Evolutionary conservation across 2,888 invertebrate genomes (phyloP).

Genomic region (Xestia rhomboidea): DNA sequence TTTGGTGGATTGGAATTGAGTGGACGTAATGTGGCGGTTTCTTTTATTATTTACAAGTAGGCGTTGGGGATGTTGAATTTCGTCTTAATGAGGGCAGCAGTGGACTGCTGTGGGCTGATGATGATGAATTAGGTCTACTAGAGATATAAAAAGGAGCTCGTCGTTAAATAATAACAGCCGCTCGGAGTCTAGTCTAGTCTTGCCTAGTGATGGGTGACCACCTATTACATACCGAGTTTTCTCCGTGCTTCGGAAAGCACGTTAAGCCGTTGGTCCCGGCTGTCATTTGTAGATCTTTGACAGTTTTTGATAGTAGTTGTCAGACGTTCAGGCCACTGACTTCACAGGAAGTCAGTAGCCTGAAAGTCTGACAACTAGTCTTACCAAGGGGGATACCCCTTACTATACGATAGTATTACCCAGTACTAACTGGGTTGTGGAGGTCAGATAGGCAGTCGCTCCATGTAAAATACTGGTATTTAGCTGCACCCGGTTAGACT

Average conservation of each 20-base stretch:
- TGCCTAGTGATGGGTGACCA: not conserved
- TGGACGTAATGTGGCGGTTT: constrained; percentile 18
- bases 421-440: too few relatives aligned
- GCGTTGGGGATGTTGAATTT: not conserved
- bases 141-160: not conserved
- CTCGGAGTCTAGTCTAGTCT: not conserved
- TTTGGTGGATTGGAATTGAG: constrained; percentile 36
- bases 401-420: too few relatives aligned
- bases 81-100: not conserved
- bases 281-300: not conserved
- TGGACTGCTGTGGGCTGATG: not conserved
- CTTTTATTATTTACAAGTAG: constrained; percentile 24
- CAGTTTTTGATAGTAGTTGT: too few relatives aligned
- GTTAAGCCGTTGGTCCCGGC: not conserved
- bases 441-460: too few relatives aligned
- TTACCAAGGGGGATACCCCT: too few relatives aligned
- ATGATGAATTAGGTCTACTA: not conserved
- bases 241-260: not conserved
- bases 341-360: too few relatives aligned
- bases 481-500: too few relatives aligned
- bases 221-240: not conserved
- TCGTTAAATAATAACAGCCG: not conserved
- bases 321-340: too few relatives aligned
- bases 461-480: too few relatives aligned
- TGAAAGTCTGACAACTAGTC: too few relatives aligned